These are phyloP conservation scores for Netta rufina DNA, from an alignment of 2,797 vertebrate genomes.

Conservation along the genomic window DNA sequence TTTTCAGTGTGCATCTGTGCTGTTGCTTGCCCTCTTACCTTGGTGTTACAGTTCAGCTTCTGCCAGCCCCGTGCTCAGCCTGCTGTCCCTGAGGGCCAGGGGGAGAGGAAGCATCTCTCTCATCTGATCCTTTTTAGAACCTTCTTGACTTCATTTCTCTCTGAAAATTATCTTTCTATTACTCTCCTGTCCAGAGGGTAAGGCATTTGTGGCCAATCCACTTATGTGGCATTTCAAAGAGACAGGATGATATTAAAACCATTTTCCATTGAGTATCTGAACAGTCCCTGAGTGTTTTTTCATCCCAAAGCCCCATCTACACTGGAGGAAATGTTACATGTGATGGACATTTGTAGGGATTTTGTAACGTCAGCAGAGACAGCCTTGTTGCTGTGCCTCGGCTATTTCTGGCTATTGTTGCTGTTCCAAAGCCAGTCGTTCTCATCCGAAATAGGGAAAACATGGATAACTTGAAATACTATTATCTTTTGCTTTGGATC, in stretches of 20 bases:
- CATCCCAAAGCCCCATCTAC: not conserved
- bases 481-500: not conserved
- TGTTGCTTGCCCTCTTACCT: not conserved
- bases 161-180: not conserved
- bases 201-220: not conserved
- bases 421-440: not conserved
- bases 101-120: not conserved
- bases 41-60: not conserved
- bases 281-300: not conserved
- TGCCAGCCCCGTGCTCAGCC: not conserved
- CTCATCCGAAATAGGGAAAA: not conserved
- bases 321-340: not conserved
- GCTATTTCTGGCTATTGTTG: not conserved
- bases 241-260: not conserved
- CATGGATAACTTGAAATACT: not conserved
- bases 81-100: not conserved
- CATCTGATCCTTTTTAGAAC: not conserved
- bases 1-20: not conserved
- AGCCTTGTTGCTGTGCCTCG: not conserved
- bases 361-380: not conserved
- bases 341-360: not conserved
- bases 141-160: not conserved
- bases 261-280: not conserved
- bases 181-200: not conserved
- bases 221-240: not conserved